Evolutionary conservation across 1,140 invertebrate species (phyloP), one percentile per base, ranked within the genome.

Genomic region (Diabrotica virgifera): DNA sequence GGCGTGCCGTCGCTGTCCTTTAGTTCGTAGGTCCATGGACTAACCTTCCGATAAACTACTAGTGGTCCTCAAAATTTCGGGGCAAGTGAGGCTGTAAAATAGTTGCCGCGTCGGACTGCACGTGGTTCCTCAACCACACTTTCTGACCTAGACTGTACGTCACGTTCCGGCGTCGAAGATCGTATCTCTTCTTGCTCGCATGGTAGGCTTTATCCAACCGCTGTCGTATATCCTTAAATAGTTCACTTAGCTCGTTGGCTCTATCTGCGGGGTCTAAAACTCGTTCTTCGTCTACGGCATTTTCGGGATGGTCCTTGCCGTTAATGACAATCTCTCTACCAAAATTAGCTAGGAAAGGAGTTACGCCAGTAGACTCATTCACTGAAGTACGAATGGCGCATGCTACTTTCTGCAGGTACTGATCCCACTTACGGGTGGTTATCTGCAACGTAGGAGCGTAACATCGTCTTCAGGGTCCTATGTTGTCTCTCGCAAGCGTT

Each of bases 401-500:
- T n/a, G n/a, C n/a, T n/a, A n/a, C n/a, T n/a, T n/a, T n/a, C n/a
- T 5, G 65, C 65, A 63, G 40, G 50, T 12, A 6, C 6, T 14
- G 63, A 60, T 66, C 65, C 61, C 65, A 66, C 8, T 8, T 51
- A 11, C 40, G n/a, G 54, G n/a, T 66, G 61, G 38, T 63, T 55
- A 56, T 50, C 54, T 11, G 53, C n/a, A 10, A 62, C 52, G 51
- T 62, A 68, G 2, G 46, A 13, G 0, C 46, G 51, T 5, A 68
- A 52, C n/a, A n/a, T n/a, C n/a, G n/a, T n/a, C n/a, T n/a, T n/a
- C n/a, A n/a, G n/a, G n/a, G n/a, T n/a, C n/a, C n/a, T n/a, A n/a
- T n/a, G n/a, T n/a, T n/a, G n/a, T n/a, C n/a, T n/a, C n/a, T n/a
- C n/a, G n/a, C n/a, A n/a, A n/a, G n/a, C n/a, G n/a, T n/a, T n/a